These are phyloP conservation scores for Stramonita haemastoma DNA, from an alignment of 2,888 invertebrate species.

Conservation along the genomic window DNA sequence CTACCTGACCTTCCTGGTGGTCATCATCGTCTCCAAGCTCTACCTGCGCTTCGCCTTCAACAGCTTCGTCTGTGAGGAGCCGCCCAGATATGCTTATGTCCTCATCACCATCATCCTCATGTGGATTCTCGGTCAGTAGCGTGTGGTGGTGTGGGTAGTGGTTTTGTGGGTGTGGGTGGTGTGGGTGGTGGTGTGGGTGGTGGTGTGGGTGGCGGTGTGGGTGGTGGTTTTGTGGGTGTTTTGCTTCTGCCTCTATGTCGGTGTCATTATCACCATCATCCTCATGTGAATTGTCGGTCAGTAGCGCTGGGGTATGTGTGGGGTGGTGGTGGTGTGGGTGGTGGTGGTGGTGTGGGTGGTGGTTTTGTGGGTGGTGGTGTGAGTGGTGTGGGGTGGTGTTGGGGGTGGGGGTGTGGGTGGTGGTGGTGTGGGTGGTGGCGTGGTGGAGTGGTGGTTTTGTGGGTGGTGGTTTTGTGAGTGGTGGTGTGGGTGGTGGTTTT, in stretches of 20 bases:
- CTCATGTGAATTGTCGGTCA: too few species aligned
- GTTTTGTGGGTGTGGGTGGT: too few species aligned
- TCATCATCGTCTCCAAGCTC: slow-evolving; percentile 63
- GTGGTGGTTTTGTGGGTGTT: too few species aligned
- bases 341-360: too few species aligned
- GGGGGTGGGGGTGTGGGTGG: not conserved
- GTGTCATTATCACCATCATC: too few species aligned
- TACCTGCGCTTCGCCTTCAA: slow-evolving; percentile 59
- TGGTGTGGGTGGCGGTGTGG: not conserved
- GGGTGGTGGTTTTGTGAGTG: not conserved
- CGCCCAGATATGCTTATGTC: slow-evolving; percentile 53
- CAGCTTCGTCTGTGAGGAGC: slow-evolving; percentile 61
- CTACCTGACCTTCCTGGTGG: slow-evolving; percentile 66
- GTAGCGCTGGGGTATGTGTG: too few species aligned
- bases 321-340: not conserved
- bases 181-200: not conserved
- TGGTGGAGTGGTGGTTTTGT: too few species aligned
- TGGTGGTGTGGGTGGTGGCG: not conserved
- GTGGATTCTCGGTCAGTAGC: slow-evolving; percentile 66
- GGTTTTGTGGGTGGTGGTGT: not conserved
- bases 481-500: not conserved
- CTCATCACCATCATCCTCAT: slow-evolving; percentile 60
- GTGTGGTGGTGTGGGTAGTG: not conserved
- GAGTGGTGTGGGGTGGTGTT: not conserved
- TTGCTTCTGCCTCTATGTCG: too few species aligned